Evolutionary conservation across 2,797 vertebrate genomes (phyloP).

Genomic region (Harpagifer antarcticus): DNA sequence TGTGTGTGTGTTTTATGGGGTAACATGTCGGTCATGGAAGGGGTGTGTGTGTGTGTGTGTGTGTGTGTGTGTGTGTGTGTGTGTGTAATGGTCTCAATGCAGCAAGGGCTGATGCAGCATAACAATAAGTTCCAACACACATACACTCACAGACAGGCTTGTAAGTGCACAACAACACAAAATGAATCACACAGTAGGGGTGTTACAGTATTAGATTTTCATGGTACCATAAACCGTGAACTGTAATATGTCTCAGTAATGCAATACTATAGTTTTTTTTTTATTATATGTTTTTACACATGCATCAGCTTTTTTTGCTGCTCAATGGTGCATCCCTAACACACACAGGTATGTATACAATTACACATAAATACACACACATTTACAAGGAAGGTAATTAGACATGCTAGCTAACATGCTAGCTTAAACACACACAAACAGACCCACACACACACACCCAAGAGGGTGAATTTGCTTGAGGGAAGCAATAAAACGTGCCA

Average conservation of each 20-base stretch:
- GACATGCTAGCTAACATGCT: neutral
- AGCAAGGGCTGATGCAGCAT: conserved; percentile 43
- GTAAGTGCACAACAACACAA: neutral
- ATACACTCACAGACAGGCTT: neutral
- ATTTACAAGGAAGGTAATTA: neutral
- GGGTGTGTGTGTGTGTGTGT: too few relatives aligned
- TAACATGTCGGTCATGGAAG: too few relatives aligned
- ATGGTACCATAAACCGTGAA: too few relatives aligned
- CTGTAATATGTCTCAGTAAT: too few relatives aligned
- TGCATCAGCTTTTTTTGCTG: neutral
- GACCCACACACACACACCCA: conserved; percentile 16
- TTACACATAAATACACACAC: neutral
- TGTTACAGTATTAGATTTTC: too few relatives aligned
- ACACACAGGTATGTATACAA: neutral
- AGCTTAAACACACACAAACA: conserved; percentile 1
- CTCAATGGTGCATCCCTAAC: neutral
- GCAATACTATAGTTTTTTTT: too few relatives aligned
- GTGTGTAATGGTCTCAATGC: conserved; percentile 51
- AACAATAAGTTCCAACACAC: conserved; percentile 38
- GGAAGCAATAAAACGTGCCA: conserved; percentile 67
- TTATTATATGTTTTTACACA: neutral
- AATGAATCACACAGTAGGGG: too few relatives aligned
- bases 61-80: too few relatives aligned
- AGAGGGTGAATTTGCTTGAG: conserved; percentile 48
- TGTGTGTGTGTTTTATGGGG: too few relatives aligned